These are phyloP conservation scores for Gari tellinella DNA, from an alignment of 2,888 invertebrate species.

Conservation along the genomic window DNA sequence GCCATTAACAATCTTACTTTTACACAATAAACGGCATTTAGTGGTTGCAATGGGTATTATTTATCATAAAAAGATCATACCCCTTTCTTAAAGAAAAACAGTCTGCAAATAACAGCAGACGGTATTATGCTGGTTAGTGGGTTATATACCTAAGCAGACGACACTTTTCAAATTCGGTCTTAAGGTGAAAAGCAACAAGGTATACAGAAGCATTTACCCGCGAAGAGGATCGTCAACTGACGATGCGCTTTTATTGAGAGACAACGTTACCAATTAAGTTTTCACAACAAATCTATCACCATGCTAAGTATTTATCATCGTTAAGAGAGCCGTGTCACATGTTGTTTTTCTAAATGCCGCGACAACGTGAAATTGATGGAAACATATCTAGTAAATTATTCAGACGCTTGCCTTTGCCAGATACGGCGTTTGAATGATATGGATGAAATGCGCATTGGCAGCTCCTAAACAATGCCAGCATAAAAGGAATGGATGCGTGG, in stretches of 20 bases:
- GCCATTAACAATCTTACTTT: too few species aligned
- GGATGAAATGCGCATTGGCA: constrained; percentile 20
- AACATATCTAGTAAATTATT: constrained; percentile 47
- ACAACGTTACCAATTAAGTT: constrained; percentile 55
- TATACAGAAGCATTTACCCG: too few species aligned
- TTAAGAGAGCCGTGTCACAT: constrained; percentile 50
- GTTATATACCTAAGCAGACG: too few species aligned
- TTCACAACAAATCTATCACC: constrained; percentile 59
- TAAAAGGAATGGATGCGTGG: too few species aligned
- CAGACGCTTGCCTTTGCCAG: constrained; percentile 17
- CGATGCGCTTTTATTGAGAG: constrained; percentile 44
- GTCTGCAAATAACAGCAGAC: too few species aligned
- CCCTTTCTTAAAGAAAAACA: too few species aligned
- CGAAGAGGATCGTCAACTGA: constrained; percentile 9
- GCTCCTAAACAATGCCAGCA: constrained; percentile 12
- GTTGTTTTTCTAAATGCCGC: constrained; percentile 48
- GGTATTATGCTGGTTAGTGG: too few species aligned
- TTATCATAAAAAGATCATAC: too few species aligned
- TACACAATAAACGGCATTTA: too few species aligned
- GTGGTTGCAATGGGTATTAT: too few species aligned
- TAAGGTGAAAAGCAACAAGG: too few species aligned
- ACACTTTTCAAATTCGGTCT: too few species aligned
- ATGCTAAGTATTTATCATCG: constrained; percentile 54
- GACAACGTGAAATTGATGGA: constrained; percentile 47
- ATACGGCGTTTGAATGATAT: constrained; percentile 16